Base-by-base conservation (phyloP, 2,888 invertebrate genomes). In the Eulithis prunata region DNA sequence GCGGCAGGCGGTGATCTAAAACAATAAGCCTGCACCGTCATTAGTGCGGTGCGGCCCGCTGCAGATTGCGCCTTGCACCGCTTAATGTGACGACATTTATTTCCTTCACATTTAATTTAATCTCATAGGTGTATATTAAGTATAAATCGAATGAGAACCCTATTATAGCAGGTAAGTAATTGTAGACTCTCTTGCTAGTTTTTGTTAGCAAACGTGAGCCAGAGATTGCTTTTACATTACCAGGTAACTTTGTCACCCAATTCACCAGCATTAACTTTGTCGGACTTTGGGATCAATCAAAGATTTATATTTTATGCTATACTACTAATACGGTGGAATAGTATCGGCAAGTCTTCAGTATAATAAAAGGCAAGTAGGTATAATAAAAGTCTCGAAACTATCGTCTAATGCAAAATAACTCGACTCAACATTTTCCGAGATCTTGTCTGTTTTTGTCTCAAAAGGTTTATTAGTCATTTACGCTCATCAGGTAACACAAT, bases 1-100 rank as follows among this genome's bases (percentile, higher is more conserved):
- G 90, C 90, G 90, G 92, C 82, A 76, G 84, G 91, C 82, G 78
- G 84, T 85, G 85, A 88, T 91, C 87, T 91, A 91, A 92, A 93
- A 93, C 92, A 92, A 93, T 93, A 88, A 89, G 77, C 86, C 80
- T 77, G 82, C 82, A 78, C 87, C 79, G 86, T 89, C 88, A 91
- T 91, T 90, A 91, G 86, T 72, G 70, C 54, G 14, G 32, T 11
- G 49, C 71, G 77, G 72, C 66, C 78, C 84, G 83, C 78, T 80
- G 82, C 84, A 80, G 85, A 85, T 86, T 82, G 79, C 78, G 70
- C 76, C 73, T 77, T 80, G 83, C 86, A 81, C 85, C 86, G 83
- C 82, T 75, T 91, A 90, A 90, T 89, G 88, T 89, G 89, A 87
- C 84, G 88, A 91, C 85, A 88, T 91, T 84, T 80, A 84, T 82